A percentile compares a stretch with the other conserved stretches of the same genome.
These are phyloP conservation scores for Nephrotoma guestfalica DNA, from an alignment of 2,888 invertebrate genomes.

Conservation along the genomic window DNA sequence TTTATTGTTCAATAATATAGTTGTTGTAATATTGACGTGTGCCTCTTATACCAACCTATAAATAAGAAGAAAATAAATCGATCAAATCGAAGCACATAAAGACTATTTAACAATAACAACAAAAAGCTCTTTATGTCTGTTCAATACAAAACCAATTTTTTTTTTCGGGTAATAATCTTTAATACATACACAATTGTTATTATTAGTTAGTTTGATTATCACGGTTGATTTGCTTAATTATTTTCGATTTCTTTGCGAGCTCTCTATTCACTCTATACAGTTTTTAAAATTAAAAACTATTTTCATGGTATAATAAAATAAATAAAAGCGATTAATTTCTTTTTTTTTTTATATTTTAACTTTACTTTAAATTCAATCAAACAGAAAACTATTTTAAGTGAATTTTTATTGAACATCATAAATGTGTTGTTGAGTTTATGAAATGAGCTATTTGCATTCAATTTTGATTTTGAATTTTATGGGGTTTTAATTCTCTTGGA, in stretches of 20 bases:
- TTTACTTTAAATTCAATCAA: background rate
- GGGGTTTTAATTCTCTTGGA: background rate
- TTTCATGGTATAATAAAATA: background rate
- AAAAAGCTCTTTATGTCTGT: background rate
- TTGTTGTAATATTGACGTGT: slow-evolving; percentile 1
- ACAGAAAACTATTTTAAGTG: background rate
- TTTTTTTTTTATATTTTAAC: background rate
- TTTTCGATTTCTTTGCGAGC: background rate
- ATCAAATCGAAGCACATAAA: background rate
- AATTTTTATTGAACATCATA: background rate
- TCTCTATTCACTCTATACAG: background rate
- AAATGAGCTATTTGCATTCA: background rate
- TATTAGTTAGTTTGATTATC: background rate
- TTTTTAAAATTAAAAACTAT: background rate
- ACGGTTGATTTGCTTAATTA: background rate
- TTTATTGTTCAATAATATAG: background rate
- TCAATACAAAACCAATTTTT: background rate
- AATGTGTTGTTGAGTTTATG: background rate
- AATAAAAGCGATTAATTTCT: background rate
- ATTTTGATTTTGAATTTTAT: background rate
- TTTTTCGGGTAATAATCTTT: background rate
- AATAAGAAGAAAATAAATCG: background rate
- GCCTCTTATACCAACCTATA: background rate
- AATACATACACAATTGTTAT: background rate
- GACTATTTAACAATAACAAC: background rate